Percentiles rank a stretch among this genome's conserved stretches.
phyloP scores from a whole-genome alignment of 2,113 vertebrate genomes.

The Tragulus kanchil region DNA sequence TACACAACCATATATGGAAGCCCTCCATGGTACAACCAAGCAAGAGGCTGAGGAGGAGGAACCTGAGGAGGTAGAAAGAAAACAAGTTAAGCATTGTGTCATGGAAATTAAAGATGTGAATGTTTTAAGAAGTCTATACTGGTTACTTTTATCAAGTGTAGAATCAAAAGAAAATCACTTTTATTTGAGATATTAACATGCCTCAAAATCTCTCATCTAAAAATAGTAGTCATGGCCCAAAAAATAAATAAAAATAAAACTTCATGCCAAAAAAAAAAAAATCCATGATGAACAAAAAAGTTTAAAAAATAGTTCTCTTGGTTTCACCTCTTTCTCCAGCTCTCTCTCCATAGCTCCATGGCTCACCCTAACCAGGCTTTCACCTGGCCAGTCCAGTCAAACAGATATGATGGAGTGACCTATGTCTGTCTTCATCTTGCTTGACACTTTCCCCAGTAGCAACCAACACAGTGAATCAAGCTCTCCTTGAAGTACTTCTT shows the following conservation, averaged over 20 bases:
- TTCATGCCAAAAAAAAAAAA: neutral
- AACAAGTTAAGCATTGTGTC: neutral
- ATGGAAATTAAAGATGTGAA: neutral
- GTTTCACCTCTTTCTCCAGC: neutral
- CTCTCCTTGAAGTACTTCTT: neutral
- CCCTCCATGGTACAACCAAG: neutral
- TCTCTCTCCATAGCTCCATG: neutral
- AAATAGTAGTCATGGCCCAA: neutral
- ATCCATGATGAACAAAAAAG: neutral
- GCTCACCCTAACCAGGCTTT: neutral
- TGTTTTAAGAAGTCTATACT: neutral
- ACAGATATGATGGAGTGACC: neutral
- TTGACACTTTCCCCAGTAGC: neutral
- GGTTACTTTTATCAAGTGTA: neutral
- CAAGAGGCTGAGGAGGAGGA: neutral
- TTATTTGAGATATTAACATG: neutral
- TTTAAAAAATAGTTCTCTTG: neutral
- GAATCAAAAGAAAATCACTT: neutral
- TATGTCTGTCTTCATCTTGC: neutral
- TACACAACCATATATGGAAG: neutral
- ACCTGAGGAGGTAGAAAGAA: neutral
- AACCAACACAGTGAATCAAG: neutral
- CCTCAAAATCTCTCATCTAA: neutral
- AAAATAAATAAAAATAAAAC: neutral
- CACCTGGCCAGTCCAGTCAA: neutral